Base-by-base conservation (phyloP, 2,113 vertebrate species). In the Tetraodon nigroviridis region DNA sequence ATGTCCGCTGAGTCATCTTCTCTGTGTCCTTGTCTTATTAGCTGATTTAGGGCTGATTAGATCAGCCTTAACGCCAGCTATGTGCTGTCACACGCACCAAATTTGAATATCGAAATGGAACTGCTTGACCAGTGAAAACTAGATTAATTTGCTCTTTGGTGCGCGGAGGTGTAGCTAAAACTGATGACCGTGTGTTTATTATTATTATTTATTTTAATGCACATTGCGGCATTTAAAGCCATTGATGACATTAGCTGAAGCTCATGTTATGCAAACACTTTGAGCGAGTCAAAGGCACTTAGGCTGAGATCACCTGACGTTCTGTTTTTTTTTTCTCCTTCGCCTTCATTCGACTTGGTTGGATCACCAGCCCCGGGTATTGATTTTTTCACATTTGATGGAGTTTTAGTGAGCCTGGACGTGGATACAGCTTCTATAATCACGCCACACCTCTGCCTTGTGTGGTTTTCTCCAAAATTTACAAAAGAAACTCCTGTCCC, bases 101-200 rank as follows among this genome's bases (percentile, higher is more conserved):
- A 90, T 90, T 86, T 88, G 78, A 89, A 90, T 89, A 84, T 90
- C 86, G 85, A 89, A 89, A 88, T 89, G 78, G 75, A 76, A 87
- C 85, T 84, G 84, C 86, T 75, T 78, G 73, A 84, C 83, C 83
- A 80, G 76, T 80, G 78, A 70, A 88, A 86, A 82, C 67, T 42
- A 58, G 76, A 87, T 89, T 89, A 84, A 84, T 82, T 82, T 62
- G 74, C 73, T 55, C 80, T 37, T 84, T 69, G 83, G 84, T 79
- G 70, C 81, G 79, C 80, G 62, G 78, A 87, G 80, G 84, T 84
- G 85, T 75, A 65, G 57, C 51, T 61, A 76, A 87, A 91, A 89
- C 8, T 7, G 79, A 88, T 89, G 86, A 89, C 69, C 21, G 42
- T 55, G 84, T 82, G 81, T 71, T 72, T 86, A 87, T 83, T 46